Evolutionary conservation across 2,113 vertebrate species (phyloP), one percentile per base, ranked within the genome.

Genomic region (Cygnus buccinator): DNA sequence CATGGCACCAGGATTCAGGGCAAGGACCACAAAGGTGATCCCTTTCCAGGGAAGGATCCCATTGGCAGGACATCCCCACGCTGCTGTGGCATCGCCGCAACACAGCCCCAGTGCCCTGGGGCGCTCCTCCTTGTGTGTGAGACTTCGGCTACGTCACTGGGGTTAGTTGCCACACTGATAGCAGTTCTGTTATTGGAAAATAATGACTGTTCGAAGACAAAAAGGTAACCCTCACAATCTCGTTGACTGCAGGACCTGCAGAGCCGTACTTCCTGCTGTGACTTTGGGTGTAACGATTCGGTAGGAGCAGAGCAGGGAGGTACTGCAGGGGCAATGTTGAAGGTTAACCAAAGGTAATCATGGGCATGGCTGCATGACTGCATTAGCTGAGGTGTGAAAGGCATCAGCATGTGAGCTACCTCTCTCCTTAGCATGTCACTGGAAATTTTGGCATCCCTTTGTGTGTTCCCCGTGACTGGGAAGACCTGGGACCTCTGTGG

Each of bases 101-200:
- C 0, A 0, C 28, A 44, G 43, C 50, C 46, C 6, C 0, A 43
- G 35, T 4, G 19, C 74, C 54, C 41, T 10, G 0, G 50, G 65
- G 33, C 2, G 2, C 72, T 61, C 26, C 22, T 58, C 11, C 11
- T 10, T 35, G 35, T 35, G 35, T 4, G 0, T 37, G 65, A 78
- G 77, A 37, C 65, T 15, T 11, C 37, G 23, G 16, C 12, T 21
- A 8, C 1, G 0, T 71, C 85, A 76, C 48, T 78, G 26, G 29
- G 33, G 2, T 79, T 16, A 1, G 44, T 82, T 62, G 1, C 17
- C 18, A 21, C 28, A 5, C 88, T 39, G 86, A 29, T 79, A 88
- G 39, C 72, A 39, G 43, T 46, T 52, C 65, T 75, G 57, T 46
- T 80, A 26, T n/a, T 2, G 1, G 61, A 29, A 78, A 52, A 31